These are phyloP conservation scores for Cryptophagus acutangulus DNA, from an alignment of 2,888 invertebrate genomes.

Conservation along the genomic window DNA sequence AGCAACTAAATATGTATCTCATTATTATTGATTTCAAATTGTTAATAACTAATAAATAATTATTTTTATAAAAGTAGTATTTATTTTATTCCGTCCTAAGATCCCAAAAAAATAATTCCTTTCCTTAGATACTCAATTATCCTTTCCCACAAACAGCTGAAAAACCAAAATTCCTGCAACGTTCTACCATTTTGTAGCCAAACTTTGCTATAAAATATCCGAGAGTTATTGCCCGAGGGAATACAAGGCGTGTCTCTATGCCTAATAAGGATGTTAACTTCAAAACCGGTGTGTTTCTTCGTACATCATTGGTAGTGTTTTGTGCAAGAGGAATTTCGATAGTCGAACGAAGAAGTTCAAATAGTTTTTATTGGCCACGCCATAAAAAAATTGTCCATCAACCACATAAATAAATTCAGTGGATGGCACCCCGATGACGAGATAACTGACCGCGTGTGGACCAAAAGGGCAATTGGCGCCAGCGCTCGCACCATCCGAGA, in stretches of 20 bases:
- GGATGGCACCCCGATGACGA: constrained; percentile 37
- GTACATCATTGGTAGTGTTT: constrained; percentile 24
- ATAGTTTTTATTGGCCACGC: constrained; percentile 20
- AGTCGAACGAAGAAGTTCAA: constrained; percentile 15
- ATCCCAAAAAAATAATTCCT: not conserved
- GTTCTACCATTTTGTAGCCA: too few relatives aligned
- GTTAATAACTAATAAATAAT: not conserved
- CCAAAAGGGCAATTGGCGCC: constrained; percentile 46
- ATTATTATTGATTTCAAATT: not conserved
- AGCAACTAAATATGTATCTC: not conserved
- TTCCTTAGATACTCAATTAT: too few relatives aligned
- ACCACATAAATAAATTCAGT: too few relatives aligned
- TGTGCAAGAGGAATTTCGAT: constrained; percentile 19
- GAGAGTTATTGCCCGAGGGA: constrained; percentile 12
- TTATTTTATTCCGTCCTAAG: not conserved
- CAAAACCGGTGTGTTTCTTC: constrained; percentile 28
- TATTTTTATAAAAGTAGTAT: too few relatives aligned
- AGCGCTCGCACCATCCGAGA: constrained; percentile 52
- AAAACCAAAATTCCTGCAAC: too few relatives aligned
- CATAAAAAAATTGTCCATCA: constrained; percentile 7
- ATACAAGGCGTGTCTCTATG: constrained; percentile 36
- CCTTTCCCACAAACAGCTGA: too few relatives aligned
- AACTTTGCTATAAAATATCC: too few relatives aligned
- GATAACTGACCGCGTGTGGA: constrained; percentile 39
- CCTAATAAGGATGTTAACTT: constrained; percentile 25